Base-by-base conservation (phyloP, 2,113 vertebrate species). In the Erinaceus europaeus region DNA sequence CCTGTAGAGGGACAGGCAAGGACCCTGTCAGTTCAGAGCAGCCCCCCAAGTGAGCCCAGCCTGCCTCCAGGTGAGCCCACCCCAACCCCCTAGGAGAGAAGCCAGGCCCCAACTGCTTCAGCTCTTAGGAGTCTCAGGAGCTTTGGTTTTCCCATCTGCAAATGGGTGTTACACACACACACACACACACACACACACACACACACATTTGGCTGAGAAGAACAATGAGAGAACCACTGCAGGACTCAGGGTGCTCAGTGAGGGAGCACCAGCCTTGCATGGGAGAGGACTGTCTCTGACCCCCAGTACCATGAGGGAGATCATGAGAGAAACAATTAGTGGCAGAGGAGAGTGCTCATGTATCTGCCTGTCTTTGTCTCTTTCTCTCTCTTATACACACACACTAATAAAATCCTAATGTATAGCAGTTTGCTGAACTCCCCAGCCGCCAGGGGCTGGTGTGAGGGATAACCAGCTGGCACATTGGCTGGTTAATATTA, bases 1-100 rank as follows among this genome's bases (percentile, higher is more conserved):
- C 85, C 95, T 95, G 89, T 48, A 61, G 42, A 29, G 5, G 69
- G 50, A 38, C 59, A 50, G 32, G 18, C 13, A 57, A 25, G 32
- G 27, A 3, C 34, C 23, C 12, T 0, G 42, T 93, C 36, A 92
- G 72, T 29, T 44, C 53, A 61, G 42, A 38, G n/a, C n/a, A n/a
- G 53, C 44, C 1, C 0, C 73, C 73, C 67, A 18, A 20, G 18
- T 4, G 15, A 62, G 23, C 53, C 62, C 14, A 21, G 29, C 25
- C 62, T 20, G 15, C 46, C 48, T 53, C 65, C 40, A 9, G 9
- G 18, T 1, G 5, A 61, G 17, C 68, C 4, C 20, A 9, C 2
- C 44, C 18, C 20, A 4, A 32, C 80, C 29, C 57, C 9, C 27
- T 13, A 36, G 29, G 21, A 27, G 10, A 71, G 34, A 21, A 83